These are phyloP conservation scores for Diacarnus erythraeanus DNA, from an alignment of 37 sponge, comb jelly and placozoan species.

Conservation along the genomic window DNA sequence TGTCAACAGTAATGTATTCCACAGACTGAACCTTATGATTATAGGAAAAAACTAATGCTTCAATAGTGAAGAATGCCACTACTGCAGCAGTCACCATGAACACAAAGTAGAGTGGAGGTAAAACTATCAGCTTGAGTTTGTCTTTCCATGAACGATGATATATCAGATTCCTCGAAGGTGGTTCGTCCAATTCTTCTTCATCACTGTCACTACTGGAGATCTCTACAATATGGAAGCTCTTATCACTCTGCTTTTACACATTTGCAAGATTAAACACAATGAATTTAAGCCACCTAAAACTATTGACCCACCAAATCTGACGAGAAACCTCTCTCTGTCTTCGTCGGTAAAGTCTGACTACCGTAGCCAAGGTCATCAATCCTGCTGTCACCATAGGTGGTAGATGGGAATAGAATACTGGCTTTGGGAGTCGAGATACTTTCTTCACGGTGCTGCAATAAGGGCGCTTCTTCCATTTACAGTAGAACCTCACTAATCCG, in stretches of 20 bases:
- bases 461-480: too few relatives aligned
- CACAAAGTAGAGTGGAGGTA: conserved; percentile 47
- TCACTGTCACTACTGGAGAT: conserved; percentile 4
- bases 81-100: conserved; percentile 38
- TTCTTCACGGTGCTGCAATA: too few relatives aligned
- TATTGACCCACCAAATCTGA: too few relatives aligned
- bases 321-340: too few relatives aligned
- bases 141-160: conserved; percentile 44
- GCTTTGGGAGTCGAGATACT: too few relatives aligned
- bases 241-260: conserved; percentile 19
- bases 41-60: conserved; percentile 44
- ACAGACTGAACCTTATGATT: conserved; percentile 28
- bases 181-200: conserved; percentile 24
- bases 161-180: conserved; percentile 11
- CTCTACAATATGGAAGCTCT: not conserved
- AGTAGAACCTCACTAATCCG: too few relatives aligned
- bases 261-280: too few relatives aligned
- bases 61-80: conserved; percentile 59
- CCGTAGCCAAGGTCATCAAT: too few relatives aligned
- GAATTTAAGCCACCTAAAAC: too few relatives aligned
- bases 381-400: too few relatives aligned
- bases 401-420: too few relatives aligned
- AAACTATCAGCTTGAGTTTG: conserved; percentile 27
- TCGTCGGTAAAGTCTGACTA: too few relatives aligned
- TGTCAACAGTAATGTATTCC: not conserved